Conservation (phyloP, 2,888 invertebrate species). For the Heteromyza rotundicornis region DNA sequence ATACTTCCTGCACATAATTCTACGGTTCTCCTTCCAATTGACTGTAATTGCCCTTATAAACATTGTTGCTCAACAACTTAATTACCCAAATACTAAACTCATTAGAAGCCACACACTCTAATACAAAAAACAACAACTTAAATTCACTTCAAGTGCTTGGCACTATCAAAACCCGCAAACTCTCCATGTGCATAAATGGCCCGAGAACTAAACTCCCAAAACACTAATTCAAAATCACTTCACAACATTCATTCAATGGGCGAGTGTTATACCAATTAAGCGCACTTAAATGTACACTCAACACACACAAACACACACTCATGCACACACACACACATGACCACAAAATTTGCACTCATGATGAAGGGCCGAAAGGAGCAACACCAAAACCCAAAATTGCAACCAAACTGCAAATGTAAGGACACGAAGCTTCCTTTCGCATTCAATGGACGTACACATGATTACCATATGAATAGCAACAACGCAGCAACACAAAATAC, state of each 20-base stretch:
- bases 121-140: too few species aligned
- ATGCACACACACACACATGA: too few species aligned
- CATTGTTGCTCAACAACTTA: too few species aligned
- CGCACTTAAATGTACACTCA: constrained; percentile 53
- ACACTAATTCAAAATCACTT: neutral
- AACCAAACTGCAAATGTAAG: neutral
- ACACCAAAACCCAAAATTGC: neutral
- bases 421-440: constrained; percentile 1
- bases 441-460: neutral
- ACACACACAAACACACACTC: too few species aligned
- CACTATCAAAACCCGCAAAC: too few species aligned
- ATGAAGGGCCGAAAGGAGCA: neutral
- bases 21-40: too few species aligned
- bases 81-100: too few species aligned
- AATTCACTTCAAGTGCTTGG: too few species aligned
- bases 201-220: neutral
- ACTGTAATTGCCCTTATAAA: too few species aligned
- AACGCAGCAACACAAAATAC: neutral
- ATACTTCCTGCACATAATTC: too few species aligned
- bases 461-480: constrained; percentile 2
- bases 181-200: too few species aligned
- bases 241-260: neutral
- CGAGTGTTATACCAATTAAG: constrained; percentile 54
- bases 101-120: too few species aligned
- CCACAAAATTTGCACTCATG: constrained; percentile 2